Evolutionary conservation across 2,797 vertebrate genomes (phyloP).

Genomic region (Sebastes baramenuke): DNA sequence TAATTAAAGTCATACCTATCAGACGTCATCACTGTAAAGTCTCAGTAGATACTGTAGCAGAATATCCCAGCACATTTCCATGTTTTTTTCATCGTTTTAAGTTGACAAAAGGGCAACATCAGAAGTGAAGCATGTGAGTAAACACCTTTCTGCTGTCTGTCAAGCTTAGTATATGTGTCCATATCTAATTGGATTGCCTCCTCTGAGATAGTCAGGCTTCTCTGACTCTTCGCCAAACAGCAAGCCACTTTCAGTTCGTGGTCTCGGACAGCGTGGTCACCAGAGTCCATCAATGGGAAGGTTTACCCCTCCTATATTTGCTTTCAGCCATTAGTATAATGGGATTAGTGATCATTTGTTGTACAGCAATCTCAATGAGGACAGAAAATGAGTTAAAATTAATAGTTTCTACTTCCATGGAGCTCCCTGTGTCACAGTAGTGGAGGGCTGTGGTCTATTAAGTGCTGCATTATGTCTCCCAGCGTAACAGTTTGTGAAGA

Average conservation of each 20-base stretch:
- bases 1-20: not conserved
- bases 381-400: not conserved
- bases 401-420: not conserved
- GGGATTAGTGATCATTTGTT: not conserved
- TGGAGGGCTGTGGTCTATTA: not conserved
- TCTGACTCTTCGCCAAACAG: not conserved
- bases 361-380: not conserved
- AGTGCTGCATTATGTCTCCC: conserved; percentile 2
- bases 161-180: not conserved
- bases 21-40: not conserved
- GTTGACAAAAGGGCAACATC: not conserved
- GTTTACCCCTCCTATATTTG: not conserved
- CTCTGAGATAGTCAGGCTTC: conserved; percentile 1
- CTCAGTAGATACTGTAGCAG: not conserved
- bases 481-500: not conserved
- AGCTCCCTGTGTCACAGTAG: not conserved
- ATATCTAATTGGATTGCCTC: not conserved
- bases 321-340: not conserved
- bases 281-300: not conserved
- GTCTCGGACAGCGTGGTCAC: not conserved
- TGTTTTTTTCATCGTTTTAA: not conserved
- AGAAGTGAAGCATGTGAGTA: not conserved
- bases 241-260: not conserved
- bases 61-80: not conserved
- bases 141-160: not conserved